phyloP scores from a whole-genome alignment of 1,140 invertebrate species.

The Metaphire vulgaris region DNA sequence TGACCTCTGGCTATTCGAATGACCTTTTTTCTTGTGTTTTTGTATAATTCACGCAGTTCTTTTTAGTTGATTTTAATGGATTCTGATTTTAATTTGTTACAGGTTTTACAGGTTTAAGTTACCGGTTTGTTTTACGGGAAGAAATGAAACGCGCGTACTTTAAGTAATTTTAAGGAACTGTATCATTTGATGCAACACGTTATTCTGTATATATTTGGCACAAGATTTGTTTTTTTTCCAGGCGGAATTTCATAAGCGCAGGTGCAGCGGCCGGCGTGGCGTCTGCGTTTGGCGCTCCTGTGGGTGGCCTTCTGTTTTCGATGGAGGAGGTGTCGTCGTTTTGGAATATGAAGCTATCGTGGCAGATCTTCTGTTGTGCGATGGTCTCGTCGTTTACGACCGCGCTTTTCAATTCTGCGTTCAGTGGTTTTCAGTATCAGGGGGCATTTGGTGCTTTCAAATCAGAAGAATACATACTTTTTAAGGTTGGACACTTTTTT shows the following conservation, averaged over 20 bases:
- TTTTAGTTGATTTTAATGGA: too few species aligned
- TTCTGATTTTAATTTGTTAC: too few species aligned
- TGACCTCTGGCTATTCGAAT: too few species aligned
- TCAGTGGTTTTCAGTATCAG: constrained; percentile 46
- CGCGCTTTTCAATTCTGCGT: constrained; percentile 53
- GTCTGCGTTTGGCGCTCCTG: constrained; percentile 92
- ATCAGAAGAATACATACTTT: constrained; percentile 47
- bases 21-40: too few species aligned
- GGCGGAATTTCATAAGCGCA: constrained; percentile 94
- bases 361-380: constrained; percentile 55
- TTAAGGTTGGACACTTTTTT: constrained; percentile 29
- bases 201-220: too few species aligned
- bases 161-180: too few species aligned
- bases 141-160: too few species aligned
- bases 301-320: constrained; percentile 92
- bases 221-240: constrained; percentile 65
- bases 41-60: too few species aligned
- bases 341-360: constrained; percentile 52
- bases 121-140: too few species aligned
- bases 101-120: too few species aligned
- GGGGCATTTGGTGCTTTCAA: constrained; percentile 52
- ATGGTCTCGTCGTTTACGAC: constrained; percentile 53
- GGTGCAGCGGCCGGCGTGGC: constrained; percentile 91
- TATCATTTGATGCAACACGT: too few species aligned
- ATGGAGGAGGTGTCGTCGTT: constrained; percentile 73